Evolutionary conservation across 2,797 vertebrate species (phyloP).

Genomic region (Etheostoma nigrum): DNA sequence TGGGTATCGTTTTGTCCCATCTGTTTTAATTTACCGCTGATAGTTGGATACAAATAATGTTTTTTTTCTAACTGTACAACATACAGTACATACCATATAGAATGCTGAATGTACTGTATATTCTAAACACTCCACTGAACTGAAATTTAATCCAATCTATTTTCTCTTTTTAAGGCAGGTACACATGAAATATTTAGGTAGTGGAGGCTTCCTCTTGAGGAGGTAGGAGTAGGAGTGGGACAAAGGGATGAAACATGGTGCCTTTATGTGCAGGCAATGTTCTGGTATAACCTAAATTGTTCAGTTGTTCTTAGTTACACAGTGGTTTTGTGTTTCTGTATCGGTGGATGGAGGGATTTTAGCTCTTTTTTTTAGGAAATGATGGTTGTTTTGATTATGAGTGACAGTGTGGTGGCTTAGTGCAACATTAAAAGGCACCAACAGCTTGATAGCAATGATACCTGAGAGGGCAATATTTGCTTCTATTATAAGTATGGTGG

Average conservation of each 20-base stretch:
- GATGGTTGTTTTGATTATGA: slow-evolving; percentile 15
- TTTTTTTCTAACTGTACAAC: slow-evolving; percentile 3
- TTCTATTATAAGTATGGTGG: not conserved
- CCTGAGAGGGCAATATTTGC: not conserved
- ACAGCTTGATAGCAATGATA: not conserved
- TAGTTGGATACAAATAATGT: not conserved
- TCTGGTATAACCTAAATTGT: slow-evolving; percentile 11
- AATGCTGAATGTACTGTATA: slow-evolving; percentile 3
- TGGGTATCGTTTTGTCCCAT: not conserved
- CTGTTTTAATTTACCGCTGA: not conserved
- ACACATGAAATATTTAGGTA: slow-evolving; percentile 1
- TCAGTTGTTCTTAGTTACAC: slow-evolving; percentile 9
- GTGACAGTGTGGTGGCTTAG: not conserved
- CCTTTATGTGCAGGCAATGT: slow-evolving; percentile 21
- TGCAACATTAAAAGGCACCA: not conserved
- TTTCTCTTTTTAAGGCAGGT: not conserved
- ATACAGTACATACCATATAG: not conserved
- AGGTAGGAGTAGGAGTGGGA: slow-evolving; percentile 2
- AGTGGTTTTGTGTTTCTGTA: not conserved
- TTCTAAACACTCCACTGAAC: slow-evolving; percentile 17
- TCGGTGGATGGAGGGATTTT: not conserved
- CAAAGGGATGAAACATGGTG: slow-evolving; percentile 23
- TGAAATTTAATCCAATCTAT: slow-evolving; percentile 9
- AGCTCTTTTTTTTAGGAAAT: not conserved
- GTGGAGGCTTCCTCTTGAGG: slow-evolving; percentile 9